phyloP scores from a whole-genome alignment of 2,888 invertebrate genomes.

The Lasioglossum lativentre region DNA sequence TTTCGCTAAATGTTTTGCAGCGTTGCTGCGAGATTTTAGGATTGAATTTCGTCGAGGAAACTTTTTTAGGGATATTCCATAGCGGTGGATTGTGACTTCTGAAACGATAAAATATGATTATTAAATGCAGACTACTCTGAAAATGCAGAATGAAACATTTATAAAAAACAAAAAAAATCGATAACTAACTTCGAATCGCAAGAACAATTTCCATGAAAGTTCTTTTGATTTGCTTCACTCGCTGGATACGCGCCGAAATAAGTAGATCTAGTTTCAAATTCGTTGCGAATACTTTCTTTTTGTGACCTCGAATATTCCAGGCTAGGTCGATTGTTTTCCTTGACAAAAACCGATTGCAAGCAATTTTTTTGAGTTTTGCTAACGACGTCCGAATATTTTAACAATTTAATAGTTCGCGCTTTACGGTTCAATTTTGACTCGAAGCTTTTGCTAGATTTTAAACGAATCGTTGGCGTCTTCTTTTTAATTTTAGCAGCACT shows the following conservation, averaged over 20 bases:
- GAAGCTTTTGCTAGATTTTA: background rate
- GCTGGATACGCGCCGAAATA: background rate
- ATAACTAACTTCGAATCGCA: slow-evolving; percentile 40
- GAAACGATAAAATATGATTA: slow-evolving; percentile 6
- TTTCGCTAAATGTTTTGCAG: background rate
- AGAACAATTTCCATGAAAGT: slow-evolving; percentile 17
- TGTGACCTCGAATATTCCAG: slow-evolving; percentile 9
- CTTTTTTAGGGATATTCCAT: background rate
- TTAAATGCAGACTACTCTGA: background rate
- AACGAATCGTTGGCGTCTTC: background rate
- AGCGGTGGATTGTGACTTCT: slow-evolving; percentile 13
- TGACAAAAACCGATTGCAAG: background rate
- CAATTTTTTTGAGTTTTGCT: background rate
- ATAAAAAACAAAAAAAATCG: background rate
- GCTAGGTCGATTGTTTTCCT: background rate
- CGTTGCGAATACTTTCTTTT: background rate
- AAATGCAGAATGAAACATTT: background rate
- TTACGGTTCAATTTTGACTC: slow-evolving; percentile 1
- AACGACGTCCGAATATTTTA: background rate
- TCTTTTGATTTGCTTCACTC: background rate
- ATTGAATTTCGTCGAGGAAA: background rate
- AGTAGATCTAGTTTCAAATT: background rate
- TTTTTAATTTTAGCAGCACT: background rate
- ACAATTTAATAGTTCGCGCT: background rate
- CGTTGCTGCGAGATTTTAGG: background rate